Evolutionary conservation across 2,888 invertebrate genomes (phyloP).

Genomic region (Diadromus collaris): DNA sequence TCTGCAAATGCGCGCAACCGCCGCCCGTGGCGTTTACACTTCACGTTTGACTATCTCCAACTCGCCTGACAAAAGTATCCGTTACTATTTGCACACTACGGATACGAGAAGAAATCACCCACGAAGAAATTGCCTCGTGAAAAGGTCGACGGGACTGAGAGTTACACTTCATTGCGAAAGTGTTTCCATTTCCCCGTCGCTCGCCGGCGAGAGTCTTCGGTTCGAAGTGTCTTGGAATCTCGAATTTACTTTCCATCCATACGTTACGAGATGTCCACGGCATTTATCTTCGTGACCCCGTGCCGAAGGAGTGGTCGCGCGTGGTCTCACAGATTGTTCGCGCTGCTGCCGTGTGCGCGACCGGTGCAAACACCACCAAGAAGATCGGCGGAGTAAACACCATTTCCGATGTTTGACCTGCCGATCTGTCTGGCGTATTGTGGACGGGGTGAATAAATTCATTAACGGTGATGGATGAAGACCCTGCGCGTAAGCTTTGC

Average conservation of each 20-base stretch:
- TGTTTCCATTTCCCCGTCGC: neutral
- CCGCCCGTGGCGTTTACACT: neutral
- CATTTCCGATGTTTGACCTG: conserved; percentile 8
- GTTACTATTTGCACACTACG: too few species aligned
- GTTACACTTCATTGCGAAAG: neutral
- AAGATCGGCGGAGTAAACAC: conserved; percentile 5
- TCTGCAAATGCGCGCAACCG: neutral
- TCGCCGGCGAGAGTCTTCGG: neutral
- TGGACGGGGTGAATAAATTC: conserved; percentile 10
- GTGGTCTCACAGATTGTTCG: conserved; percentile 9
- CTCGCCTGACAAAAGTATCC: too few species aligned
- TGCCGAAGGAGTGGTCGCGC: too few species aligned
- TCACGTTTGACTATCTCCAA: neutral
- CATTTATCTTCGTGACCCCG: conserved; percentile 2
- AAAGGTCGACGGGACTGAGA: too few species aligned
- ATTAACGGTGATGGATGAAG: conserved; percentile 17
- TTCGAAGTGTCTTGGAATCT: neutral
- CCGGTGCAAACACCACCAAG: conserved; percentile 13
- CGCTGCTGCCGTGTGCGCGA: neutral
- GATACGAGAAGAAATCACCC: too few species aligned
- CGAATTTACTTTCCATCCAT: conserved; percentile 8
- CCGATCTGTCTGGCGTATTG: neutral
- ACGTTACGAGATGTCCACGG: neutral
- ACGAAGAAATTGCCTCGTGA: too few species aligned
- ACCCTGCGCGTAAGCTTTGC: conserved; percentile 3